Base-by-base conservation (phyloP, 1,140 invertebrate genomes). In the Marisa cornuarietis region DNA sequence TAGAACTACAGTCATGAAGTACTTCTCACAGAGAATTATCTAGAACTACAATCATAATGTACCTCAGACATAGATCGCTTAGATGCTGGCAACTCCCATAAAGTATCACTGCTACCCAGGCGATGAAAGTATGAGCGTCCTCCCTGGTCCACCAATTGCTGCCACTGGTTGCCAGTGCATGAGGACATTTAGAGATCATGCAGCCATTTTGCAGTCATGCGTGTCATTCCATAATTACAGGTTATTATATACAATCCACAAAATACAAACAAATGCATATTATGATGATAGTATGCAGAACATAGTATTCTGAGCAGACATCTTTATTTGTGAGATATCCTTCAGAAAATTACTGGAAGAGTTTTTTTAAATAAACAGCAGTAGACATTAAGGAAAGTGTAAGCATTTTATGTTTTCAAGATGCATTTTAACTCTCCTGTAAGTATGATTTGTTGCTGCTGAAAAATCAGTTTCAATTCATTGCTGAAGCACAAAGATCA, bases 101-200 rank as follows among this genome's bases (percentile, higher is more conserved):
- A 68, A 24, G 83, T 81, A 31, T 83, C 80, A 18, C 58, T 52
- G 75, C 80, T 78, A 26, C 83, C 83, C n/a, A 81, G 51, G 51
- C 79, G 81, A 71, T 83, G 80, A 72, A 78, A 83, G 79, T 83
- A 83, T 54, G 79, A 72, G 16, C 83, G 72, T 10, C 83, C 83
- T 63, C 63, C 63, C 51, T 81, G 52, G 80, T 83, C 83, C n/a
- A 79, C 75, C 51, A 81, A 71, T 24, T 62, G 61, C 75, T 81
- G 76, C 83, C 83, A 83, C 83, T 83, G 76, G 63, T 49, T 51
- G 54, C 54, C 31, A 26, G 52, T 58, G 51, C 58, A 71, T 31
- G 72, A 66, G 58, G 66, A 54, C 26, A 51, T 69, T 16, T 24
- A 42, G 11, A 68, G n/a, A 14, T 42, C 71, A 72, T n/a, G 22